Evolutionary conservation across 2,888 invertebrate genomes (phyloP).

Genomic region (Pachycephus smyrnensis): DNA sequence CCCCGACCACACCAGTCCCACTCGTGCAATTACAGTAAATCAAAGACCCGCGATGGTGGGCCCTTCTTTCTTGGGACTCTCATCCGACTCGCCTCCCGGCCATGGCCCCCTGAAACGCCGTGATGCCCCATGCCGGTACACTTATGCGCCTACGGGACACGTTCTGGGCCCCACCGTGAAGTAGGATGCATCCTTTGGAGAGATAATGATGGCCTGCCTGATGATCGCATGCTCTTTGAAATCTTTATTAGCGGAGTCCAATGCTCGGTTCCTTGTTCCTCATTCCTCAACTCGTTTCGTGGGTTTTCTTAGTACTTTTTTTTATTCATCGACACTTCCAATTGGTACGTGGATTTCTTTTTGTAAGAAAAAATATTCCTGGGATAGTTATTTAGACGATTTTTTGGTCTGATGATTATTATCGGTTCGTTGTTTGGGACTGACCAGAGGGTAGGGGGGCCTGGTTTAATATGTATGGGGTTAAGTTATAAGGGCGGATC

Average conservation of each 20-base stretch:
- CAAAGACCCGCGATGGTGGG: slow-evolving; percentile 40
- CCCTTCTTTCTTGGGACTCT: slow-evolving; percentile 38
- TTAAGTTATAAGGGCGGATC: slow-evolving; percentile 5
- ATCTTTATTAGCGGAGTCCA: slow-evolving; percentile 22
- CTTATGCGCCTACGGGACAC: slow-evolving; percentile 9
- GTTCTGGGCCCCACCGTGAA: slow-evolving; percentile 3
- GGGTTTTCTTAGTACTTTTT: not conserved
- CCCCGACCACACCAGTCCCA: slow-evolving; percentile 20
- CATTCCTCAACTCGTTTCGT: not conserved
- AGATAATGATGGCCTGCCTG: slow-evolving; percentile 21
- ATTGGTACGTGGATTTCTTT: not conserved
- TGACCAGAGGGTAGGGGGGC: not conserved
- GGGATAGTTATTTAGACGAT: not conserved
- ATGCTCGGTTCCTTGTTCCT: slow-evolving; percentile 4
- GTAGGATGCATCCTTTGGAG: slow-evolving; percentile 2
- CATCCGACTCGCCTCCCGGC: slow-evolving; percentile 11
- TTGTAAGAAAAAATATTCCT: not conserved
- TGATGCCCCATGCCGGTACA: slow-evolving; percentile 1
- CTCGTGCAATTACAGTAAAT: slow-evolving; percentile 41
- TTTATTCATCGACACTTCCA: not conserved
- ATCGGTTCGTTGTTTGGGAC: not conserved
- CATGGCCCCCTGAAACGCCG: slow-evolving; percentile 3
- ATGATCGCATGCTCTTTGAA: slow-evolving; percentile 16
- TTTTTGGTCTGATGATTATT: not conserved
- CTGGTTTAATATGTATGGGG: slow-evolving; percentile 7